These are phyloP conservation scores for Australoheros facetus DNA, from an alignment of 2,797 vertebrate genomes.

Conservation along the genomic window DNA sequence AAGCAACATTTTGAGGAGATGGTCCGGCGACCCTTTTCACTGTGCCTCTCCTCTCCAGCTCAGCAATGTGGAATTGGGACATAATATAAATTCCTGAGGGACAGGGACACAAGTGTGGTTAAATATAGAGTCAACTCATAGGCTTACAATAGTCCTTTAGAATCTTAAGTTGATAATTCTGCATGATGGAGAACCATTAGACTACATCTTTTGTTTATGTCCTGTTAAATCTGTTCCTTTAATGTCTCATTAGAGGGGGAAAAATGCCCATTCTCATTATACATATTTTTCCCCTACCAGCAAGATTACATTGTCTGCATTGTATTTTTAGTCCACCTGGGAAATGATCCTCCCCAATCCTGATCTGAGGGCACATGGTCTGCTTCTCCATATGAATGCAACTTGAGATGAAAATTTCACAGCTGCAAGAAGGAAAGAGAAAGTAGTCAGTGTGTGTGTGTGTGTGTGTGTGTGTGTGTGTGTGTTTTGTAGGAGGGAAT, in stretches of 20 bases:
- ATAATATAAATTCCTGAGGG: slow-evolving; percentile 88
- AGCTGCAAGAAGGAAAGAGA: slow-evolving; percentile 72
- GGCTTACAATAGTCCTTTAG: neutral
- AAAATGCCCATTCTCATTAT: neutral
- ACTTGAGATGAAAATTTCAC: slow-evolving; percentile 81
- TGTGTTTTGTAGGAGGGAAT: slow-evolving; percentile 25
- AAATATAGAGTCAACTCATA: neutral
- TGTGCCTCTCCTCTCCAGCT: slow-evolving; percentile 84
- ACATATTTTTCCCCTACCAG: neutral
- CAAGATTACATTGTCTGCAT: neutral
- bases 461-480: neutral
- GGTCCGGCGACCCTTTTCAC: slow-evolving; percentile 84
- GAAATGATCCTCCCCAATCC: slow-evolving; percentile 83
- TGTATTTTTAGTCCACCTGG: slow-evolving; percentile 78
- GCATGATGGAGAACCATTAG: neutral
- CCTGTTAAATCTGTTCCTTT: neutral
- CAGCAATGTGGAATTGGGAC: slow-evolving; percentile 91
- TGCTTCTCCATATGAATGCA: slow-evolving; percentile 75
- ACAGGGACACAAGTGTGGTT: slow-evolving; percentile 19
- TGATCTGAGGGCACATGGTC: slow-evolving; percentile 82
- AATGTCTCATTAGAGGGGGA: neutral
- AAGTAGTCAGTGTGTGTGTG: slow-evolving; percentile 13
- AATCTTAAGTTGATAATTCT: neutral
- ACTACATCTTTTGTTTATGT: neutral
- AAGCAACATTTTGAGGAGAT: slow-evolving; percentile 83